A percentile compares a stretch with the other conserved stretches of the same genome.
Conservation (phyloP, 53 echinoderm and acorn worm genomes). For the Hippasteria phrygiana region DNA sequence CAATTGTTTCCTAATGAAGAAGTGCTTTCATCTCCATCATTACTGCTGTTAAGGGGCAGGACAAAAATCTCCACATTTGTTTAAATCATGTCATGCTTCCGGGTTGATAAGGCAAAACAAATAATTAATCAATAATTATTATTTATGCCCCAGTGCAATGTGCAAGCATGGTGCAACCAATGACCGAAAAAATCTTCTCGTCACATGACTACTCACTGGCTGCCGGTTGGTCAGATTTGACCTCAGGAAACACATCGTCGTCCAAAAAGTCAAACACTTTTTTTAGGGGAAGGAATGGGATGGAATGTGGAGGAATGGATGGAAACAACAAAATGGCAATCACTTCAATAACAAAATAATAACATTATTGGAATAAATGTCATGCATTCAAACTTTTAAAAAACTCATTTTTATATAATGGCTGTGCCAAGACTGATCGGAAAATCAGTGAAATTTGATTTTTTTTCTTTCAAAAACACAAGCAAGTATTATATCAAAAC, state of each 20-base stretch:
- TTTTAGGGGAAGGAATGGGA: neutral
- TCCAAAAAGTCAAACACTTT: slow-evolving; percentile 58
- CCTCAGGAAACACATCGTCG: slow-evolving; percentile 53
- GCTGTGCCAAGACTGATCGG: no score
- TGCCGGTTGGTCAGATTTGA: slow-evolving; percentile 58
- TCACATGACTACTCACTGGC: slow-evolving; percentile 64
- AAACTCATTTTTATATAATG: neutral
- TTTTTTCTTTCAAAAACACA: no score
- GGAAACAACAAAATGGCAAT: slow-evolving; percentile 1
- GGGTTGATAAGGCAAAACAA: neutral
- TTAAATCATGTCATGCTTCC: neutral
- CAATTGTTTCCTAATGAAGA: no score
- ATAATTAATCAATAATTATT: neutral
- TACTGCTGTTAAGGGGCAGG: no score
- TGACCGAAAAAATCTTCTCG: neutral
- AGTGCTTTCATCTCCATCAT: no score
- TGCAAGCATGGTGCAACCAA: slow-evolving; percentile 61
- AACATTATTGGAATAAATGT: neutral
- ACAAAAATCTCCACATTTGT: neutral
- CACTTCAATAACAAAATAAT: neutral
- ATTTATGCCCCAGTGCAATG: neutral
- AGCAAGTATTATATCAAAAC: no score
- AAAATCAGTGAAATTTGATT: no score
- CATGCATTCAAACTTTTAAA: slow-evolving; percentile 18
- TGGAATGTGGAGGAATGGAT: neutral